Conservation (phyloP, 1,140 invertebrate genomes). For the Musca vetustissima region DNA sequence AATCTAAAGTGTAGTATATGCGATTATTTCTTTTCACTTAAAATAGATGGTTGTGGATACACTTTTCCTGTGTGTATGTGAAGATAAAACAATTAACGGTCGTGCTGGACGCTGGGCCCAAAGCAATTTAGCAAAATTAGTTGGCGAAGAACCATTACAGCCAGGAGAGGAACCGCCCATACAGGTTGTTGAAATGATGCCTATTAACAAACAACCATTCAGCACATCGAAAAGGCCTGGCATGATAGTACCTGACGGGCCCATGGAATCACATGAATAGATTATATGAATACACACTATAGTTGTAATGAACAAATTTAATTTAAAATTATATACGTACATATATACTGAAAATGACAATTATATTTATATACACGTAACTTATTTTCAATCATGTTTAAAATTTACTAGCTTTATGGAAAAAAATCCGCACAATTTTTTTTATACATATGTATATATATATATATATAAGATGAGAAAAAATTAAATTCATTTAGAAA, state of each 20-base stretch:
- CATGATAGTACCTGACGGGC: constrained; percentile 18
- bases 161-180: constrained; percentile 51
- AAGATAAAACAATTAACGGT: constrained; percentile 71
- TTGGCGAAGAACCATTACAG: constrained; percentile 56
- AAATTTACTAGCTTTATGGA: background rate
- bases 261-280: constrained; percentile 2
- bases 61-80: constrained; percentile 91
- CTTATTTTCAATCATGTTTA: background rate
- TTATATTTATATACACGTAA: no score
- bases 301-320: no score
- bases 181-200: constrained; percentile 53
- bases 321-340: no score
- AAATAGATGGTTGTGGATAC: constrained; percentile 92
- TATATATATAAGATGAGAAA: no score
- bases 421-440: no score
- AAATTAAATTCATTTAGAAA: no score
- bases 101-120: constrained; percentile 67
- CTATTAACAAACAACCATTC: constrained; percentile 54
- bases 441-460: no score
- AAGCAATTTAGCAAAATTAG: constrained; percentile 64
- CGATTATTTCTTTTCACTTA: constrained; percentile 20
- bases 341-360: no score
- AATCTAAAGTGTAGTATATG: no score
- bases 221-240: constrained; percentile 41
- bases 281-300: no score